Percentiles rank a stretch among this genome's conserved stretches.
Conservation (phyloP, 2,797 vertebrate genomes). For the Hephaestus fuliginosus region DNA sequence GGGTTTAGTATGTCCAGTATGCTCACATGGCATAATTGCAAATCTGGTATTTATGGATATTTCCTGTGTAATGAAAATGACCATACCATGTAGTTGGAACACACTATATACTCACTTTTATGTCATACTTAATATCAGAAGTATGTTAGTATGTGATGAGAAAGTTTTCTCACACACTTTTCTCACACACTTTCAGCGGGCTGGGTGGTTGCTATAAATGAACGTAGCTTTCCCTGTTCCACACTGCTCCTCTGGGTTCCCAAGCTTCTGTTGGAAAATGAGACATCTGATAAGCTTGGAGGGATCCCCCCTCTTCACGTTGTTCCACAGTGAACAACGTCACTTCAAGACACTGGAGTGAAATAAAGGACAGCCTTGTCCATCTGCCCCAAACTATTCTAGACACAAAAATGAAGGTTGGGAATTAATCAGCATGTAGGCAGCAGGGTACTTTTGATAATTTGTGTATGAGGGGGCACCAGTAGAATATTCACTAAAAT, state of each 20-base stretch:
- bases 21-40: no score
- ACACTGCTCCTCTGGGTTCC: background rate
- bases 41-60: no score
- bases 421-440: conserved; percentile 75
- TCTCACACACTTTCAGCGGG: background rate
- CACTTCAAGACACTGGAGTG: conserved; percentile 46
- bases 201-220: background rate
- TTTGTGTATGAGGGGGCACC: conserved; percentile 71
- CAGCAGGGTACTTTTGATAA: conserved; percentile 71
- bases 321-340: conserved; percentile 37
- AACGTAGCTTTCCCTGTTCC: background rate
- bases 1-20: no score
- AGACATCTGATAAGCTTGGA: conserved; percentile 16
- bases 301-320: background rate
- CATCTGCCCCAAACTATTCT: conserved; percentile 55
- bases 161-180: background rate
- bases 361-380: conserved; percentile 56
- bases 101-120: no score
- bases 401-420: conserved; percentile 71
- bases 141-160: background rate
- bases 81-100: no score
- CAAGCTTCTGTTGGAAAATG: conserved; percentile 23
- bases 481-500: conserved; percentile 73
- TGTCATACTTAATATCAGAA: no score
- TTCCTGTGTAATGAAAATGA: no score